Conservation (phyloP, 2,888 invertebrate genomes). For the Helicoverpa assulta region DNA sequence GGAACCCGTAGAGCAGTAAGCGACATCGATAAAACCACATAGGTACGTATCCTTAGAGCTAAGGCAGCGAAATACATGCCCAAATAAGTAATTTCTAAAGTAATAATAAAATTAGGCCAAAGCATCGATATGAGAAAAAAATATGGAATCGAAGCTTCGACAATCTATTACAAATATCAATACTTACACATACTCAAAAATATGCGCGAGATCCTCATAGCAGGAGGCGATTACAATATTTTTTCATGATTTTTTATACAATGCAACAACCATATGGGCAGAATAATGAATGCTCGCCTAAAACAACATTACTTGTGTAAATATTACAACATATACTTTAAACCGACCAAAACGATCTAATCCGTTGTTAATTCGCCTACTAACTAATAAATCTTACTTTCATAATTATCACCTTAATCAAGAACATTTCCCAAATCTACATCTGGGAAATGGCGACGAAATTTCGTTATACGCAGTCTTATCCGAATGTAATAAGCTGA, state of each 20-base stretch:
- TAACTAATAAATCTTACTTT: slow-evolving; percentile 31
- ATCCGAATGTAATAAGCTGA: slow-evolving; percentile 60
- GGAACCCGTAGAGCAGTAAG: slow-evolving; percentile 32
- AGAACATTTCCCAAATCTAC: slow-evolving; percentile 54
- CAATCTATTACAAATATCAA: background rate
- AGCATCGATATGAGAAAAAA: slow-evolving; percentile 6
- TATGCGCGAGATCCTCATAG: background rate
- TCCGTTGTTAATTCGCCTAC: slow-evolving; percentile 14
- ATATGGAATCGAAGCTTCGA: slow-evolving; percentile 1
- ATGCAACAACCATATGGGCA: slow-evolving; percentile 3
- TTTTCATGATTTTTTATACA: slow-evolving; percentile 9
- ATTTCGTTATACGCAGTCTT: slow-evolving; percentile 75
- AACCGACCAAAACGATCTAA: slow-evolving; percentile 19
- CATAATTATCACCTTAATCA: slow-evolving; percentile 50
- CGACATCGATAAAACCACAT: slow-evolving; percentile 19
- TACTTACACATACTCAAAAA: background rate
- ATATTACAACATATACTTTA: slow-evolving; percentile 34
- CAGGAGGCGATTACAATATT: background rate
- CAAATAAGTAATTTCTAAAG: slow-evolving; percentile 10
- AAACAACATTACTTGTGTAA: slow-evolving; percentile 20
- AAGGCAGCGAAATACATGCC: background rate
- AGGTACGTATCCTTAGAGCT: background rate
- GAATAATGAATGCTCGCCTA: slow-evolving; percentile 21
- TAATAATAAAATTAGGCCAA: background rate
- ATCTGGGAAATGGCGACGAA: slow-evolving; percentile 55